phyloP scores from a whole-genome alignment of 2,888 invertebrate species.

The Apodemia mormo region DNA sequence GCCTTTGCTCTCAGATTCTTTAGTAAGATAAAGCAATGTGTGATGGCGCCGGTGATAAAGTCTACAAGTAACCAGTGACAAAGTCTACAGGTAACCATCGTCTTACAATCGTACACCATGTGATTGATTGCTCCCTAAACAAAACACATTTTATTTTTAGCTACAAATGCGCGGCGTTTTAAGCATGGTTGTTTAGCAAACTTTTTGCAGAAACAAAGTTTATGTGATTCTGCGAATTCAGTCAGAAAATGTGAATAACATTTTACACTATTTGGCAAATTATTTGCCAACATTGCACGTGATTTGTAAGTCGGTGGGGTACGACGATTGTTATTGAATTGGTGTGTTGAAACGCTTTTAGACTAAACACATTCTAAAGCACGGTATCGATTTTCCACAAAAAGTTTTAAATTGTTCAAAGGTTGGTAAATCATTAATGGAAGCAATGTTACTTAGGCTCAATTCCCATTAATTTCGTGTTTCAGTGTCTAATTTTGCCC shows the following conservation, averaged over 20 bases:
- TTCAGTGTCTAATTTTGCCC: no score
- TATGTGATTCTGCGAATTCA: conserved; percentile 22
- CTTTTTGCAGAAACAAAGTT: conserved; percentile 21
- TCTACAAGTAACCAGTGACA: not conserved
- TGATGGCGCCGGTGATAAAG: not conserved
- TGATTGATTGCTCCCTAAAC: conserved; percentile 11
- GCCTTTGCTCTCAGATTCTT: not conserved
- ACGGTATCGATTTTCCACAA: conserved; percentile 23
- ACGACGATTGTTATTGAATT: not conserved
- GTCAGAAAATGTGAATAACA: no score
- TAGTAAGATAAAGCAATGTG: not conserved
- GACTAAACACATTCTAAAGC: conserved; percentile 24
- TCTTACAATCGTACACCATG: not conserved
- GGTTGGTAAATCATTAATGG: conserved; percentile 24
- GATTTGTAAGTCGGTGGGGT: not conserved
- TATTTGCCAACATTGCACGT: conserved; percentile 18
- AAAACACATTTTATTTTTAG: not conserved
- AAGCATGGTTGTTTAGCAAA: not conserved
- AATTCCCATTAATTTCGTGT: conserved; percentile 19
- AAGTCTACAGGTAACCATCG: not conserved
- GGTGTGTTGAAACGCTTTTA: conserved; percentile 9
- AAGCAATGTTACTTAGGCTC: conserved; percentile 14
- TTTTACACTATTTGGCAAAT: not conserved
- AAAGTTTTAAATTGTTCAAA: conserved; percentile 24
- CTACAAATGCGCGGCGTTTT: not conserved